phyloP scores from a whole-genome alignment of 2,888 invertebrate genomes.

The Linnaemya tessellans region DNA sequence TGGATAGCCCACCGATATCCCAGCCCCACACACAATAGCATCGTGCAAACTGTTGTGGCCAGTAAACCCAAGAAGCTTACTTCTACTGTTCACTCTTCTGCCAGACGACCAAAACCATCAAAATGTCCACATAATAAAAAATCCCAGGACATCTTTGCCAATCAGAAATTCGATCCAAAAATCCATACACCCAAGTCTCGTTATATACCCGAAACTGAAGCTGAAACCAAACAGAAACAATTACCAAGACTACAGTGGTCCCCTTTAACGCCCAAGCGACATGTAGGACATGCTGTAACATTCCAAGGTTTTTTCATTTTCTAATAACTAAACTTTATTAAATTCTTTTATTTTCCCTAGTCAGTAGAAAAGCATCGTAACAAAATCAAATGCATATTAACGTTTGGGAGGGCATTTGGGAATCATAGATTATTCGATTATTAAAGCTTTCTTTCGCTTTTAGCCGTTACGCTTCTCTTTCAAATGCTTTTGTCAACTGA shows the following conservation, averaged over 20 bases:
- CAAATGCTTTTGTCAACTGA: slow-evolving; percentile 20
- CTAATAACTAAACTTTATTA: slow-evolving; percentile 56
- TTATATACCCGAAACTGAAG: slow-evolving; percentile 87
- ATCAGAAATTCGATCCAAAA: slow-evolving; percentile 89
- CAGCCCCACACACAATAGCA: slow-evolving; percentile 86
- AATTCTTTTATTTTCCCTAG: slow-evolving; percentile 8
- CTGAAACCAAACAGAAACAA: slow-evolving; percentile 86
- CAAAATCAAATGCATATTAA: slow-evolving; percentile 43
- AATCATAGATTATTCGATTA: slow-evolving; percentile 19
- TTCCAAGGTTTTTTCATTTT: slow-evolving; percentile 79
- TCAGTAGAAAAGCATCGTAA: slow-evolving; percentile 44
- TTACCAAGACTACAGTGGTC: slow-evolving; percentile 68
- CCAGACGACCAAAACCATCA: slow-evolving; percentile 36
- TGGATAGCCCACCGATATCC: slow-evolving; percentile 93
- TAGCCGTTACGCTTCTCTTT: slow-evolving; percentile 20
- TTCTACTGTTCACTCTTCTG: slow-evolving; percentile 31
- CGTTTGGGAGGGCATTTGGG: slow-evolving; percentile 13
- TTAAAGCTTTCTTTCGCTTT: slow-evolving; percentile 19
- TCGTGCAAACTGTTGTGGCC: background rate
- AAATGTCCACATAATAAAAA: slow-evolving; percentile 34
- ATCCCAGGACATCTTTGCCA: slow-evolving; percentile 85
- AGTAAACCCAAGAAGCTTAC: background rate
- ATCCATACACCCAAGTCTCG: slow-evolving; percentile 90
- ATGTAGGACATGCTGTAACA: slow-evolving; percentile 79
- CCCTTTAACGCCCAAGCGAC: slow-evolving; percentile 50